phyloP scores from a whole-genome alignment of 2,888 invertebrate species.

The Ellobium chinense region DNA sequence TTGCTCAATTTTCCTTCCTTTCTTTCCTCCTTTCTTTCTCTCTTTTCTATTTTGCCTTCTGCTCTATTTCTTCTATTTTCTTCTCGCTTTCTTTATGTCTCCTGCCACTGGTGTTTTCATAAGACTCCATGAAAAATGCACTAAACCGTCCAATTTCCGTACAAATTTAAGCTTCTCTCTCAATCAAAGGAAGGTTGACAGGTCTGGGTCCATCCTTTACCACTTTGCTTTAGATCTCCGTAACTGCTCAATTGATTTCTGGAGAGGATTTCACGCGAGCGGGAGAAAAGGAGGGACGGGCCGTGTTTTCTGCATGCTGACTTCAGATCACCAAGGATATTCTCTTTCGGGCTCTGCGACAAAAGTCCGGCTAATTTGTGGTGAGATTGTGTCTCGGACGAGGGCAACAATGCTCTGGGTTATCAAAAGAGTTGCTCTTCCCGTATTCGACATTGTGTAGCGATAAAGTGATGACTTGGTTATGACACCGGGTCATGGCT shows the following conservation, averaged over 20 bases:
- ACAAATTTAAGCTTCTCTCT: background rate
- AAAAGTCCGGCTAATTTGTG: no score
- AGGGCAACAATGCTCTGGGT: no score
- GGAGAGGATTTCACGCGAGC: background rate
- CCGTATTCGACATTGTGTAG: no score
- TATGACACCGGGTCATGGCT: no score
- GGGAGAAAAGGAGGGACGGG: background rate
- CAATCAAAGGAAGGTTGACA: background rate
- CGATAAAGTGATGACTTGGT: no score
- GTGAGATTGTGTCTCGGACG: no score
- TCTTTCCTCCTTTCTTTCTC: background rate
- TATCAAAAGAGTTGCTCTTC: no score
- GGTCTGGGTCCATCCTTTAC: background rate
- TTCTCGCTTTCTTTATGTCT: no score
- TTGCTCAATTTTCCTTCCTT: background rate
- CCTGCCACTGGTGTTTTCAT: no score
- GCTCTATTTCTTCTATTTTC: background rate
- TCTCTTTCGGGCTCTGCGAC: no score
- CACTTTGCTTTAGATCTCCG: background rate
- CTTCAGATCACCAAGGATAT: no score
- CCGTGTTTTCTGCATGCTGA: background rate
- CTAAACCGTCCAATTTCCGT: background rate
- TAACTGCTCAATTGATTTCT: slow-evolving; percentile 9
- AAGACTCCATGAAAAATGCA: no score
- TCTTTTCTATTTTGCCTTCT: background rate